A percentile compares a stretch with the other conserved stretches of the same genome.
These are phyloP conservation scores for Caenorhabditis tropicalis DNA, from an alignment of 1,140 invertebrate genomes.

Conservation along the genomic window DNA sequence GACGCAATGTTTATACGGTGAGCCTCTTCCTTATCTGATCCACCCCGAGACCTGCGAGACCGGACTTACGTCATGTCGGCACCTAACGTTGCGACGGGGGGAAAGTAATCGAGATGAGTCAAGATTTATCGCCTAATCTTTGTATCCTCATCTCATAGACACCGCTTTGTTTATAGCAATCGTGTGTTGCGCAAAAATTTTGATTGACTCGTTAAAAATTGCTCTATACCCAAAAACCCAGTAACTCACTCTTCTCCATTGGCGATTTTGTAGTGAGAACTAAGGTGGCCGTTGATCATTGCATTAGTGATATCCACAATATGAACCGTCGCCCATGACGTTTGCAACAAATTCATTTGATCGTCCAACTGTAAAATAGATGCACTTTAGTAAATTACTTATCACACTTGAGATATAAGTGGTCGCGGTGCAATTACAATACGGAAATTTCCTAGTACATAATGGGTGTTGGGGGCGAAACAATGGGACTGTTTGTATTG, in stretches of 20 bases:
- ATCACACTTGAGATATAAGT: slow-evolving; percentile 15
- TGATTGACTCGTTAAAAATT: slow-evolving; percentile 2
- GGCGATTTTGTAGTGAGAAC: not conserved
- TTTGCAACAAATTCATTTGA: slow-evolving; percentile 25
- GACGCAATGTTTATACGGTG: slow-evolving; percentile 28
- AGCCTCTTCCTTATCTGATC: slow-evolving; percentile 11
- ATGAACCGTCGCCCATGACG: slow-evolving; percentile 25
- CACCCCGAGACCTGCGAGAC: not conserved
- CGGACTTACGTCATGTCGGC: slow-evolving; percentile 7
- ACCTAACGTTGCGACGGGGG: slow-evolving; percentile 10
- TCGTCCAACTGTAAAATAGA: slow-evolving; percentile 27
- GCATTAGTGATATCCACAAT: slow-evolving; percentile 40
- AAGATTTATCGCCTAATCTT: slow-evolving; percentile 34
- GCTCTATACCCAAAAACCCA: not conserved
- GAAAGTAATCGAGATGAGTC: slow-evolving; percentile 30
- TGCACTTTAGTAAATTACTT: slow-evolving; percentile 23
- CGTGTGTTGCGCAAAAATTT: not conserved
- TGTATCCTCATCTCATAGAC: slow-evolving; percentile 4
- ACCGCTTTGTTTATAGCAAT: slow-evolving; percentile 18
- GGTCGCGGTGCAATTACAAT: slow-evolving; percentile 1
- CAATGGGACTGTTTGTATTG: not conserved
- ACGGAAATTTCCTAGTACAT: slow-evolving; percentile 2
- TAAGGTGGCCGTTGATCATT: not conserved
- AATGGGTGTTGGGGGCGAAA: slow-evolving; percentile 25
- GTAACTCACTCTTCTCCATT: slow-evolving; percentile 19